These are phyloP conservation scores for Aquatica leii DNA, from an alignment of 2,888 invertebrate species.

Conservation along the genomic window DNA sequence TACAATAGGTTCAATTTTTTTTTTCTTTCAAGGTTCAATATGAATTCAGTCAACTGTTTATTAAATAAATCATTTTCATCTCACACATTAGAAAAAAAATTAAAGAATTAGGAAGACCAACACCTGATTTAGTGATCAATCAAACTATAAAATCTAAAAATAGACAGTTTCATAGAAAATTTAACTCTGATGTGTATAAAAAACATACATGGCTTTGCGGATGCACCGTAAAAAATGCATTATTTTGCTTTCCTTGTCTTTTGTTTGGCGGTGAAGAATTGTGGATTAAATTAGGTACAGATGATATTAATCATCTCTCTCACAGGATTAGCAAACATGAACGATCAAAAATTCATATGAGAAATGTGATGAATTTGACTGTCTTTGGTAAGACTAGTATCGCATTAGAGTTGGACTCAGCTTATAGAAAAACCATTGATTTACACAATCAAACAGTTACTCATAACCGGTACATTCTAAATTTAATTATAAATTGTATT, in stretches of 20 bases:
- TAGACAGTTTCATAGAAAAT: not conserved
- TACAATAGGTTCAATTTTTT: too few relatives aligned
- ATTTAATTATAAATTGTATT: slow-evolving; percentile 49
- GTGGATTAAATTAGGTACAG: not conserved
- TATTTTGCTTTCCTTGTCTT: not conserved
- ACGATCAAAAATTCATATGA: not conserved
- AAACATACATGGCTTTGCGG: not conserved
- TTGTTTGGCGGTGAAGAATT: not conserved
- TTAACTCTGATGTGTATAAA: not conserved
- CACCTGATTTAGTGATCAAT: not conserved
- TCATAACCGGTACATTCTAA: slow-evolving; percentile 29
- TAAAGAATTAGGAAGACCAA: not conserved
- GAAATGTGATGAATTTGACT: not conserved
- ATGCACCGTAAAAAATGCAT: not conserved
- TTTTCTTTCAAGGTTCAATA: too few relatives aligned
- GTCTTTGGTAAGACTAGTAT: not conserved
- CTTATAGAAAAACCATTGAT: slow-evolving; percentile 24
- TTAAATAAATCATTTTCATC: too few relatives aligned
- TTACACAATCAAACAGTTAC: slow-evolving; percentile 38
- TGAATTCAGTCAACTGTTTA: too few relatives aligned
- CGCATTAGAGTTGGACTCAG: too few relatives aligned
- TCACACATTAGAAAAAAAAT: too few relatives aligned
- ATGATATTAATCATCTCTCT: not conserved
- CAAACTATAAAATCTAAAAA: not conserved
- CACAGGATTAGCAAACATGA: not conserved